Percentiles rank a stretch among this genome's conserved stretches.
These are phyloP conservation scores for Heliconius aoede DNA, from an alignment of 2,888 invertebrate genomes.

Conservation along the genomic window DNA sequence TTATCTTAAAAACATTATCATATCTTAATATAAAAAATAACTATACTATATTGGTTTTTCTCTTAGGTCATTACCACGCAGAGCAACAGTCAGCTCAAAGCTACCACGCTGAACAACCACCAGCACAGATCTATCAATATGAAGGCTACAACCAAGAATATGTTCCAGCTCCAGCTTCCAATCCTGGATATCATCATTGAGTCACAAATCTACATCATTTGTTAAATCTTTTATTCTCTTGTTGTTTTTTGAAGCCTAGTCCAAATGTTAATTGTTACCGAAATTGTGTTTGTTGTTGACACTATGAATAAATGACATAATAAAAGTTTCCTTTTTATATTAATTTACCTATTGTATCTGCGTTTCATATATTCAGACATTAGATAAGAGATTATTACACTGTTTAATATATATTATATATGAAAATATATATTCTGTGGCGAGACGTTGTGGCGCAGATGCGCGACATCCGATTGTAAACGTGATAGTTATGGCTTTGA, in stretches of 20 bases:
- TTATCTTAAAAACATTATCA: no score
- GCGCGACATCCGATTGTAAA: background rate
- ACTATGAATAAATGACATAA: constrained; percentile 21
- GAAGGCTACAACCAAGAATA: constrained; percentile 46
- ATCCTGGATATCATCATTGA: constrained; percentile 42
- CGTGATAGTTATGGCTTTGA: background rate
- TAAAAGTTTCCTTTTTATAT: background rate
- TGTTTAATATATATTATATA: no score
- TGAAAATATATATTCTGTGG: no score
- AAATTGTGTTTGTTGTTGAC: constrained; percentile 19
- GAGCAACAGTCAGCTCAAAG: constrained; percentile 41
- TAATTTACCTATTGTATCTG: no score
- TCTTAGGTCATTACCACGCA: constrained; percentile 57
- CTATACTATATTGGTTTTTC: no score
- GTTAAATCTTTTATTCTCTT: constrained; percentile 16
- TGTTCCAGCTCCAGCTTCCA: constrained; percentile 39
- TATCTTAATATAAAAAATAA: no score
- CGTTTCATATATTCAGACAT: no score
- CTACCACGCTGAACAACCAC: constrained; percentile 29
- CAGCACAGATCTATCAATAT: constrained; percentile 36
- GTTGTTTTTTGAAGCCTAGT: constrained; percentile 25
- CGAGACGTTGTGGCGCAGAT: no score
- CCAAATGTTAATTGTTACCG: constrained; percentile 24
- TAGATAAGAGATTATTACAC: no score
- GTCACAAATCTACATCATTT: background rate